Evolutionary conservation across 2,888 invertebrate genomes (phyloP).

Genomic region (Pocota personata): DNA sequence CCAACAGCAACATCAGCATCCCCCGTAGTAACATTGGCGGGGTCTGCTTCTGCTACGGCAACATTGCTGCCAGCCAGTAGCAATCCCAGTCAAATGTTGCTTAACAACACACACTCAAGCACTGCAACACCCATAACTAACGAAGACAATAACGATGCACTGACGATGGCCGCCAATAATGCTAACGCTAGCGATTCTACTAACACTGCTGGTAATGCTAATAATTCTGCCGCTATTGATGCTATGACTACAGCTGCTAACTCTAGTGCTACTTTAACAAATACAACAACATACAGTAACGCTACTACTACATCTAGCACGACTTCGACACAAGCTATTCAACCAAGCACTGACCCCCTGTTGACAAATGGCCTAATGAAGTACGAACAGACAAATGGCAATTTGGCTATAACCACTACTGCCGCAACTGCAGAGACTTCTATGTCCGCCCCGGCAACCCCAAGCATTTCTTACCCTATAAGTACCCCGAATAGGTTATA

Average conservation of each 20-base stretch:
- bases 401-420: conserved; percentile 43
- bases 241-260: conserved; percentile 68
- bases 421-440: conserved; percentile 47
- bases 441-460: conserved; percentile 35
- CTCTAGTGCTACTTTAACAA: conserved; percentile 68
- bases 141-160: conserved; percentile 58
- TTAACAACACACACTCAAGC: conserved; percentile 24
- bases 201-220: conserved; percentile 73
- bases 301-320: conserved; percentile 24
- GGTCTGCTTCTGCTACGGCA: conserved; percentile 17
- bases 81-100: conserved; percentile 35
- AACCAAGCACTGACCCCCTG: conserved; percentile 24
- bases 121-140: conserved; percentile 6
- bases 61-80: conserved; percentile 76
- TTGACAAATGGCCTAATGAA: conserved; percentile 48
- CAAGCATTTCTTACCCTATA: conserved; percentile 59
- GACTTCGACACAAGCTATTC: conserved; percentile 22
- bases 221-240: conserved; percentile 62
- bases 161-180: conserved; percentile 66
- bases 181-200: conserved; percentile 57
- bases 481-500: conserved; percentile 57
- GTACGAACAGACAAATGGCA: conserved; percentile 54
- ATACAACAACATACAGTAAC: conserved; percentile 26
- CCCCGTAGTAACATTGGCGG: conserved; percentile 30
- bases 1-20: conserved; percentile 62